phyloP scores from a whole-genome alignment of 2,888 invertebrate species.

The Brassicogethes aeneus region DNA sequence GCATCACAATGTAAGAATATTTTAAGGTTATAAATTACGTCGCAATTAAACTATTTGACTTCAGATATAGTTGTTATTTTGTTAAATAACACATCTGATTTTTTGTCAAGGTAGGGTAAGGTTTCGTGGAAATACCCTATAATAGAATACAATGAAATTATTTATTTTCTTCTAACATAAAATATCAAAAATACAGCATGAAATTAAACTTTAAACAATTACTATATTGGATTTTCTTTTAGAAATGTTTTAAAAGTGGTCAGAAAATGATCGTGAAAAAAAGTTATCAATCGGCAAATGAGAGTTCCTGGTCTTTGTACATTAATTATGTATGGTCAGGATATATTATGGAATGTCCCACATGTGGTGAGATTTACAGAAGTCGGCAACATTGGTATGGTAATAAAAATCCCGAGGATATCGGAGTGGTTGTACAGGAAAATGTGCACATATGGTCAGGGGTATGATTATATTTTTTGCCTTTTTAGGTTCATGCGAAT shows the following conservation, averaged over 20 bases:
- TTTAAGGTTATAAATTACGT: no score
- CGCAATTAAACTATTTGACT: no score
- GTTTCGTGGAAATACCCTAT: no score
- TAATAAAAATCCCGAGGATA: constrained; percentile 62
- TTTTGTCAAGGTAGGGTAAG: no score
- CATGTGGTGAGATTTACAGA: constrained; percentile 62
- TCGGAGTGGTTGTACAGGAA: constrained; percentile 53
- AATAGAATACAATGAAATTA: no score
- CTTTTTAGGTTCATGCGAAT: constrained; percentile 3
- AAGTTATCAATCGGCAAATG: constrained; percentile 38
- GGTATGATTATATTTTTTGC: constrained; percentile 32
- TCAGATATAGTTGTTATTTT: no score
- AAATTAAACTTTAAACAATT: no score
- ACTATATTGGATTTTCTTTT: no score
- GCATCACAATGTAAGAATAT: no score
- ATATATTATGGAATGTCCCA: constrained; percentile 65
- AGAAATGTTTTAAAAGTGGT: constrained; percentile 37
- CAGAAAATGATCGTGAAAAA: constrained; percentile 51
- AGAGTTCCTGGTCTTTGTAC: constrained; percentile 55
- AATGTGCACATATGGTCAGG: constrained; percentile 63
- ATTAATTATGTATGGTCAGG: constrained; percentile 73
- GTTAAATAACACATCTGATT: no score
- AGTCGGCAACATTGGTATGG: constrained; percentile 76
- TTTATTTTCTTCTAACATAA: no score
- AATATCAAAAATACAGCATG: no score